A percentile compares a stretch with the other conserved stretches of the same genome.
Evolutionary conservation across 2,888 invertebrate genomes (phyloP).

Genomic region (Andrena minutula): DNA sequence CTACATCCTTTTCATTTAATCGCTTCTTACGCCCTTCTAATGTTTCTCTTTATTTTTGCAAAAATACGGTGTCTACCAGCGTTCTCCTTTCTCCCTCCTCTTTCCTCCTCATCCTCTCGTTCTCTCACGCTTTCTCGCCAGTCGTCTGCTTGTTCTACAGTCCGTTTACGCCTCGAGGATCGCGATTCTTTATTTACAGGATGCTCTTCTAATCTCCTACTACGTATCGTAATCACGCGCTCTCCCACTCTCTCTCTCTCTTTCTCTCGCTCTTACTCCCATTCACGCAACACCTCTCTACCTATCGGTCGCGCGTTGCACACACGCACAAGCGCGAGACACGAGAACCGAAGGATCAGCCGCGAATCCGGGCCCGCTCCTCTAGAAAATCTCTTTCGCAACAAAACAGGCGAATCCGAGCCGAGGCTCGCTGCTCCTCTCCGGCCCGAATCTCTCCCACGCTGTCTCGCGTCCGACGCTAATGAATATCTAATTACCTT

Average conservation of each 20-base stretch:
- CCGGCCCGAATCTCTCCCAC: constrained; percentile 29
- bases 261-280: not conserved
- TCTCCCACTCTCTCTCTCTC: constrained; percentile 15
- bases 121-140: constrained; percentile 44
- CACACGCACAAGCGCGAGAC: constrained; percentile 33
- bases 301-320: constrained; percentile 26
- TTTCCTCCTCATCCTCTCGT: constrained; percentile 21
- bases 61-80: constrained; percentile 61
- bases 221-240: constrained; percentile 12
- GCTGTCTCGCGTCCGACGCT: constrained; percentile 43
- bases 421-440: not conserved
- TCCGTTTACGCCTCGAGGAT: constrained; percentile 41
- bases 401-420: not conserved
- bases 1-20: constrained; percentile 1
- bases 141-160: constrained; percentile 58
- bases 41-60: constrained; percentile 32
- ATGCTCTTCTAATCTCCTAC: constrained; percentile 22
- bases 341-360: constrained; percentile 22
- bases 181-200: constrained; percentile 59
- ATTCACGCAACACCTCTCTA: constrained; percentile 12
- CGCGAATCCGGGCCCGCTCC: constrained; percentile 1
- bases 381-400: not conserved
- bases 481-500: constrained; percentile 61
- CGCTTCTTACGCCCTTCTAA: constrained; percentile 27
- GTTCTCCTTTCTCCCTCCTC: constrained; percentile 38